Conservation (phyloP, 2,797 vertebrate species). For the Chloroceryle amazona region DNA sequence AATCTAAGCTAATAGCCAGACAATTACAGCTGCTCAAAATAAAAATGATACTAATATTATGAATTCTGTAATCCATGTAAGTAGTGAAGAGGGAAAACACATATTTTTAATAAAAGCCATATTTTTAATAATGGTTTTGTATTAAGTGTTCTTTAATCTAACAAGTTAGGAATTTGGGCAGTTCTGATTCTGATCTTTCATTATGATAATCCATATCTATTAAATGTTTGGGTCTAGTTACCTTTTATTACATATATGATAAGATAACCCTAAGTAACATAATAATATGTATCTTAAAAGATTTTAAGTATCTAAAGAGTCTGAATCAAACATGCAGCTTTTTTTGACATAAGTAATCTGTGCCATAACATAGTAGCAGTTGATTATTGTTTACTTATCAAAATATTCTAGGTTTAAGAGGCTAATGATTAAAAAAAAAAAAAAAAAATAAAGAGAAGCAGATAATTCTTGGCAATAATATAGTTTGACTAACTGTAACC, state of each 20-base stretch:
- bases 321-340: neutral
- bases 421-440: neutral
- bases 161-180: neutral
- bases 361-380: neutral
- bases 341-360: neutral
- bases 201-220: neutral
- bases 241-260: neutral
- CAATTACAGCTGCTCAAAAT: neutral
- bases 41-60: neutral
- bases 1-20: neutral
- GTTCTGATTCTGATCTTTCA: neutral
- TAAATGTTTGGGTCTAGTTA: neutral
- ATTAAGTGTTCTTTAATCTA: neutral
- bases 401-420: neutral
- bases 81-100: neutral
- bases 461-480: neutral
- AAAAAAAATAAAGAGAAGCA: accelerated
- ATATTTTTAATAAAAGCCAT: neutral
- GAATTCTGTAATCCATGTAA: neutral
- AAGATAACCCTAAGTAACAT: neutral
- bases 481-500: neutral
- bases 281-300: neutral
- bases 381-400: neutral
- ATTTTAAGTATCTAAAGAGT: neutral
- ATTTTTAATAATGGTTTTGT: neutral